Conservation (phyloP, 1,140 invertebrate species). For the Habropoda laboriosa region DNA sequence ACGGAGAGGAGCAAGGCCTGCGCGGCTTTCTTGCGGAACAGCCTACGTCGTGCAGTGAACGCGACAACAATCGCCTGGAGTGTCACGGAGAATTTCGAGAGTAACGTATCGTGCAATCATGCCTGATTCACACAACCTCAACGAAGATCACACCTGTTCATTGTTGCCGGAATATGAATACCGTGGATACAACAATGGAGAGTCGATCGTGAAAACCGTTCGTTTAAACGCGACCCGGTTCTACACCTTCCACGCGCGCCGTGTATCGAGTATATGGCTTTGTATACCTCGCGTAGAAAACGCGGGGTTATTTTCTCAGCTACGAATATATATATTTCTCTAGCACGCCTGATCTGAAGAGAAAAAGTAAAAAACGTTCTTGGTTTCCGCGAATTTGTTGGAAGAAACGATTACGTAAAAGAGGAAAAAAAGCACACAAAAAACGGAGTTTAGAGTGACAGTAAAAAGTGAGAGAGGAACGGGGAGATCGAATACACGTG, state of each 20-base stretch:
- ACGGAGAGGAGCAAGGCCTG: slow-evolving; percentile 83
- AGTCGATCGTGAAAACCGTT: neutral
- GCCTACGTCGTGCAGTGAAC: slow-evolving; percentile 68
- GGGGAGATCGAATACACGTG: neutral
- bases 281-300: too few species aligned
- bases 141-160: neutral
- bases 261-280: neutral
- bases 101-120: slow-evolving; percentile 22
- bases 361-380: too few species aligned
- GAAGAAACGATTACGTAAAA: neutral
- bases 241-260: too few species aligned
- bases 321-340: neutral
- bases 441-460: neutral
- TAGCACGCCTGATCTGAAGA: neutral
- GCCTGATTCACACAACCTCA: neutral
- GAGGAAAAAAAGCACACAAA: too few species aligned
- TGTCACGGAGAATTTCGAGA: slow-evolving; percentile 43
- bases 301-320: neutral
- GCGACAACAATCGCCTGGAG: slow-evolving; percentile 58
- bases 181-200: too few species aligned
- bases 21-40: slow-evolving; percentile 82
- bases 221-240: neutral
- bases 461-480: too few species aligned
- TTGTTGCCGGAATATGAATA: neutral
- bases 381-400: neutral